Conservation (phyloP, 2,113 vertebrate species). For the Gopherus flavomarginatus region DNA sequence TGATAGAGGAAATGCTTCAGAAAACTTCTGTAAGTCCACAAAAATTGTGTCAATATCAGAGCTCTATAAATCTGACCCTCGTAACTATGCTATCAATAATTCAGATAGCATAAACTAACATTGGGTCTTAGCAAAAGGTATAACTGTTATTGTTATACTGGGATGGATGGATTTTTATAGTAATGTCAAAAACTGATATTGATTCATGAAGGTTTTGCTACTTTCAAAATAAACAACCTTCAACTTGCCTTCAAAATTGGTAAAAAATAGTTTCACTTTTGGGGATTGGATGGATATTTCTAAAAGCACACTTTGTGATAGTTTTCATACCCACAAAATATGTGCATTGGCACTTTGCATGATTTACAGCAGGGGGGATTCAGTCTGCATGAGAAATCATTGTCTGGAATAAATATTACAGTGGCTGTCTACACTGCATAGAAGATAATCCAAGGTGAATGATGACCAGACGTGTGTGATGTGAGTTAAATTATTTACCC, state of each 20-base stretch:
- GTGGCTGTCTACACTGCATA: neutral
- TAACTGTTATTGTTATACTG: neutral
- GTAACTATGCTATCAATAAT: constrained; percentile 19
- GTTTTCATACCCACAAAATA: neutral
- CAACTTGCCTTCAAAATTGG: constrained; percentile 25
- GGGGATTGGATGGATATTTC: constrained; percentile 13
- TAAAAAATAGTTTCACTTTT: neutral
- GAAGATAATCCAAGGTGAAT: constrained; percentile 38
- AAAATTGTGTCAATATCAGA: neutral
- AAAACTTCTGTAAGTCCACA: constrained; percentile 4
- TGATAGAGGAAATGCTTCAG: constrained; percentile 23
- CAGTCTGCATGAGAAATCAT: neutral
- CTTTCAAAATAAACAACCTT: constrained; percentile 54
- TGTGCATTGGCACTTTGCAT: neutral
- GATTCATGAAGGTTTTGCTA: constrained; percentile 43
- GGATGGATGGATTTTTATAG: constrained; percentile 35
- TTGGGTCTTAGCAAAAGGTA: neutral
- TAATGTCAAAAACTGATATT: constrained; percentile 21
- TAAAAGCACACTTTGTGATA: constrained; percentile 1
- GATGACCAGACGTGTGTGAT: neutral
- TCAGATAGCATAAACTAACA: neutral
- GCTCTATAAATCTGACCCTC: constrained; percentile 26
- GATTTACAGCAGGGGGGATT: constrained; percentile 35
- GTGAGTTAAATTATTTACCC: neutral
- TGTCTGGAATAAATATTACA: constrained; percentile 27